phyloP scores from a whole-genome alignment of 2,797 vertebrate genomes.

The Dendrocincla tyrannina region DNA sequence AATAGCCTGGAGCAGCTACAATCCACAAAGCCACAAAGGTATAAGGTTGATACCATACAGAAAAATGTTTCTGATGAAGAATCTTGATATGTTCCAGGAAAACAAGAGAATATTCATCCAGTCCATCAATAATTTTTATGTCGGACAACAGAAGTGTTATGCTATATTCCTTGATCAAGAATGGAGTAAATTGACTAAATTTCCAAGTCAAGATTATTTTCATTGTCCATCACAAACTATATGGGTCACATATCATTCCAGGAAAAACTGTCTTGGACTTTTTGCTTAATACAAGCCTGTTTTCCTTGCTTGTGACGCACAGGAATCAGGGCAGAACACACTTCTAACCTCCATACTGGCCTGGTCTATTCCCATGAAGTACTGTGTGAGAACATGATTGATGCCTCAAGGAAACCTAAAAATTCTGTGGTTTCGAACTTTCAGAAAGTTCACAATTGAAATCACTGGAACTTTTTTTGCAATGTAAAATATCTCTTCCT shows the following conservation, averaged over 20 bases:
- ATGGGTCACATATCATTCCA: not conserved
- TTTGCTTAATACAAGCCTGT: not conserved
- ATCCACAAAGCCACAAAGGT: not conserved
- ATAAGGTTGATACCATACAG: not conserved
- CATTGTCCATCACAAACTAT: not conserved
- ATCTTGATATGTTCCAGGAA: not conserved
- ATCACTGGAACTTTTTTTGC: not conserved
- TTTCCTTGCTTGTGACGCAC: not conserved
- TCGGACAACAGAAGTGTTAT: not conserved
- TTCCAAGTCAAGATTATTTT: not conserved
- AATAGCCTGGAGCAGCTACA: not conserved
- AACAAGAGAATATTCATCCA: not conserved
- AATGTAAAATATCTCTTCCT: not conserved
- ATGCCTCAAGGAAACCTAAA: not conserved
- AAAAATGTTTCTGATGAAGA: not conserved
- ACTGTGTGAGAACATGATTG: not conserved
- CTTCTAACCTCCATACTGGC: not conserved
- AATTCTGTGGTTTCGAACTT: not conserved
- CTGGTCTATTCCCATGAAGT: not conserved
- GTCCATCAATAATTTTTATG: not conserved
- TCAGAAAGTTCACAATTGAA: not conserved
- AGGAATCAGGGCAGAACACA: not conserved
- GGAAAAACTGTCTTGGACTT: not conserved
- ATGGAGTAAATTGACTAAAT: not conserved
- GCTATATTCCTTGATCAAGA: not conserved